Base-by-base conservation (phyloP, 2,888 invertebrate genomes). In the Cosmopolites sordidus region DNA sequence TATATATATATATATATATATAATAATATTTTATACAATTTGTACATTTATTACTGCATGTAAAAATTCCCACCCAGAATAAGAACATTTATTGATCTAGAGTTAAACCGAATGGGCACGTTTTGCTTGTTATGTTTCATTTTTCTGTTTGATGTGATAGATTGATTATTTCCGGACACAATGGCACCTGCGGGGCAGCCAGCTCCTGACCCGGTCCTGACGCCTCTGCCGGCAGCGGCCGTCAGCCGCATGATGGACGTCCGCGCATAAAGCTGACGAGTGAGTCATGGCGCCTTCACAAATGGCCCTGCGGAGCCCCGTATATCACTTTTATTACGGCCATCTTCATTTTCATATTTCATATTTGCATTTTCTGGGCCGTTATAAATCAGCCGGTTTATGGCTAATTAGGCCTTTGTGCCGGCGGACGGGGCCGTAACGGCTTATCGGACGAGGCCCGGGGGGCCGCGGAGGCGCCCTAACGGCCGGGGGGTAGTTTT, bases 281-380 rank as follows among this genome's bases (percentile, higher is more conserved):
- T 79, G 81, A 79, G 75, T 76, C 75, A 79, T 75, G 78, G 79
- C 79, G 79, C 80, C 79, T 80, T 78, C 78, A 79, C 81, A 80
- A 59, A 84, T 83, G 83, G 84, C 83, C 79, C 83, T 81, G 81
- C 80, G 80, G 84, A 83, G 83, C 81, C 82, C 80, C 80, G 79
- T 84, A 83, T 83, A 84, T 84, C 84, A 83, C 82, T 84, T 84
- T 84, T 84, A 84, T 84, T 83, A 83, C 83, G 81, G 83, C 75
- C 76, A 76, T 77, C 76, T 76, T 76, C 76, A 78, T 78, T 77
- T 78, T 78, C 78, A 78, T 78, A 78, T 78, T 77, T 78, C 78
- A 78, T 77, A 78, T 78, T 78, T 78, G 78, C 78, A 78, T 78
- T 78, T 78, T 77, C 76, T 76, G 74, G 75, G 76, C 77, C 76